phyloP scores from a whole-genome alignment of 2,888 invertebrate species.

The Anodontia alba region DNA sequence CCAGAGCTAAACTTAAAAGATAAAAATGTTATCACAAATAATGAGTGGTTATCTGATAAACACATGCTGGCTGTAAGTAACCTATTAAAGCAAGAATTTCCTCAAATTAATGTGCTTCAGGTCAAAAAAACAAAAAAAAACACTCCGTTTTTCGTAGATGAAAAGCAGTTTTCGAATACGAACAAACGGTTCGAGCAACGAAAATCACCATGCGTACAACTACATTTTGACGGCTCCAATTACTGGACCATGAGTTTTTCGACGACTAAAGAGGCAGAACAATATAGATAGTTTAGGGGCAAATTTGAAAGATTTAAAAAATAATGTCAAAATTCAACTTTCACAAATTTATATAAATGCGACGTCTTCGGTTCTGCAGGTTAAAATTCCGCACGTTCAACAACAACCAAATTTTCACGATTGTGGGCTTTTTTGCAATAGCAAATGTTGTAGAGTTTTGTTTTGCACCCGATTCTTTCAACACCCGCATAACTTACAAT shows the following conservation, averaged over 20 bases:
- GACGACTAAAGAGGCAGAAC: neutral
- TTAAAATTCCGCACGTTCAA: neutral
- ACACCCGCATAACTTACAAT: neutral
- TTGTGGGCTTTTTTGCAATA: constrained; percentile 9
- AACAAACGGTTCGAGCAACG: neutral
- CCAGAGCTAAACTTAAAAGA: neutral
- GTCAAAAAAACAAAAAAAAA: neutral
- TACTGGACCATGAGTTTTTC: constrained; percentile 14
- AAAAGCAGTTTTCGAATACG: neutral
- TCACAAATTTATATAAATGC: neutral
- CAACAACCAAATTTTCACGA: constrained; percentile 11
- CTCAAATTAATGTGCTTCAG: constrained; percentile 11
- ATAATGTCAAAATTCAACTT: constrained; percentile 13
- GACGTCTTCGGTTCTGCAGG: neutral
- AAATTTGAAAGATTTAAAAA: constrained; percentile 4
- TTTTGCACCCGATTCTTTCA: neutral
- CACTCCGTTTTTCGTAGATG: constrained; percentile 2
- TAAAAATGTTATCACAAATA: neutral
- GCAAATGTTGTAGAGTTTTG: constrained; percentile 16
- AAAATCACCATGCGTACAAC: neutral
- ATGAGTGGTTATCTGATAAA: constrained; percentile 16
- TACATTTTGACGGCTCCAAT: constrained; percentile 11
- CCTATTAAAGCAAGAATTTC: neutral
- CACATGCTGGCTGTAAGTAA: constrained; percentile 7
- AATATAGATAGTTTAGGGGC: constrained; percentile 9